phyloP scores from a whole-genome alignment of 2,888 invertebrate genomes.

The Tetheella fluctuosa region DNA sequence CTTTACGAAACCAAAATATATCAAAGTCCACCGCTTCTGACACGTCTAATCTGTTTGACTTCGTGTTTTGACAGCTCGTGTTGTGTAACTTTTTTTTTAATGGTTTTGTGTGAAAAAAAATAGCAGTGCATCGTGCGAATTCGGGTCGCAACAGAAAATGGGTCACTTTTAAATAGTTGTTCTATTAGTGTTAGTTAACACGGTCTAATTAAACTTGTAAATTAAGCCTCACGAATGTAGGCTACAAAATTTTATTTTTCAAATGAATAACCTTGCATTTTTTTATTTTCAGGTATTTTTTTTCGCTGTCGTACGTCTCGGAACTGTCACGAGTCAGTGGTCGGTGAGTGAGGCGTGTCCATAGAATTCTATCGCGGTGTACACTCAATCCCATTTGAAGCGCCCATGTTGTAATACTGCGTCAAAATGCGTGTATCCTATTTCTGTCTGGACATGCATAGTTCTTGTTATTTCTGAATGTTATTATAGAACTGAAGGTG shows the following conservation, averaged over 20 bases:
- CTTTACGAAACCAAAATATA: slow-evolving; percentile 56
- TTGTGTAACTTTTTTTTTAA: slow-evolving; percentile 75
- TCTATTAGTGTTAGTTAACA: slow-evolving; percentile 73
- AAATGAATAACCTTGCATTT: slow-evolving; percentile 55
- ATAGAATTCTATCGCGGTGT: slow-evolving; percentile 39
- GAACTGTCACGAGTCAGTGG: slow-evolving; percentile 25
- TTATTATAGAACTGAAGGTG: slow-evolving; percentile 78
- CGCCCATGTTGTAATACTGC: slow-evolving; percentile 53
- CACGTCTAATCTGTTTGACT: slow-evolving; percentile 60
- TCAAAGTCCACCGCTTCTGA: slow-evolving; percentile 58
- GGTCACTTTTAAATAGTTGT: slow-evolving; percentile 75
- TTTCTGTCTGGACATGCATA: slow-evolving; percentile 65
- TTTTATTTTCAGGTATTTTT: slow-evolving; percentile 72
- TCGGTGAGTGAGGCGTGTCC: slow-evolving; percentile 45
- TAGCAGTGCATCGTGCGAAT: slow-evolving; percentile 70
- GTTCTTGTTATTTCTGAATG: slow-evolving; percentile 66
- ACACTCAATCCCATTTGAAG: slow-evolving; percentile 55
- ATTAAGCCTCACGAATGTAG: slow-evolving; percentile 47
- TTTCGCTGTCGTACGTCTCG: slow-evolving; percentile 35
- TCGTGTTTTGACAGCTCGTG: slow-evolving; percentile 67
- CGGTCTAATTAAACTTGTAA: slow-evolving; percentile 72
- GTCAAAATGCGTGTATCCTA: slow-evolving; percentile 59
- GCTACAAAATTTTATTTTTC: slow-evolving; percentile 43
- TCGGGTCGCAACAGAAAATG: slow-evolving; percentile 71
- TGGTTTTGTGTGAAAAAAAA: slow-evolving; percentile 57